These are phyloP conservation scores for Clusia tigrina DNA, from an alignment of 2,888 invertebrate genomes.

Conservation along the genomic window DNA sequence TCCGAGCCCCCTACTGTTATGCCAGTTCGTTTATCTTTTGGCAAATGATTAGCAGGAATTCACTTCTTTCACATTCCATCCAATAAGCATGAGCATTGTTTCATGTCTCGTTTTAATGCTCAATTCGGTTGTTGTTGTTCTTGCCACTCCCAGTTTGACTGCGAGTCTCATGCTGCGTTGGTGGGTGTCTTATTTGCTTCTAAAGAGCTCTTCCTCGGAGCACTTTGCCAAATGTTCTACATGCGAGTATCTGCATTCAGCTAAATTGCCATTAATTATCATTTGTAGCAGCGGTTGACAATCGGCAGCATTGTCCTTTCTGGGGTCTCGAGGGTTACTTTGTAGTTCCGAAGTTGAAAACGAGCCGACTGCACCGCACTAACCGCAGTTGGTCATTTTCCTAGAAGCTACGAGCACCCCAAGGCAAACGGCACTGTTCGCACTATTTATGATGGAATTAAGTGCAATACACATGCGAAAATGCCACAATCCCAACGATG, in stretches of 20 bases:
- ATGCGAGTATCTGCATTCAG: not conserved
- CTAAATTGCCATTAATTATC: not conserved
- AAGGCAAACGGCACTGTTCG: not conserved
- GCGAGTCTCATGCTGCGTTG: not conserved
- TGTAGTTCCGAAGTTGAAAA: not conserved
- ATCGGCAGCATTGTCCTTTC: too few species aligned
- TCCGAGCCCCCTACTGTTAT: constrained; percentile 53
- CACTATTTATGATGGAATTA: too few species aligned
- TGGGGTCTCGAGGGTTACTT: not conserved
- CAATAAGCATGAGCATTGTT: not conserved
- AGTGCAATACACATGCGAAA: too few species aligned
- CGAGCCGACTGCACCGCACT: constrained; percentile 31
- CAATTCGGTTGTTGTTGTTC: constrained; percentile 8
- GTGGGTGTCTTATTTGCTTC: constrained; percentile 52
- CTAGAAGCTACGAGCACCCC: constrained; percentile 29
- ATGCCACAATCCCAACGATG: too few species aligned
- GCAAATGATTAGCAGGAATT: constrained; percentile 24
- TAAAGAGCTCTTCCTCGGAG: constrained; percentile 13
- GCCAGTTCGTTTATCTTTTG: constrained; percentile 26
- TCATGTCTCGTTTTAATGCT: not conserved
- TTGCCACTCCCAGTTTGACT: not conserved
- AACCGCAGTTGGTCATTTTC: constrained; percentile 53
- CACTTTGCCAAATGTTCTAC: not conserved
- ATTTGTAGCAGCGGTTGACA: not conserved
- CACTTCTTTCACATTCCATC: not conserved